Percentiles rank a stretch among this genome's conserved stretches.
phyloP scores from a whole-genome alignment of 2,797 vertebrate genomes.

The Hyperoplus lanceolatus region DNA sequence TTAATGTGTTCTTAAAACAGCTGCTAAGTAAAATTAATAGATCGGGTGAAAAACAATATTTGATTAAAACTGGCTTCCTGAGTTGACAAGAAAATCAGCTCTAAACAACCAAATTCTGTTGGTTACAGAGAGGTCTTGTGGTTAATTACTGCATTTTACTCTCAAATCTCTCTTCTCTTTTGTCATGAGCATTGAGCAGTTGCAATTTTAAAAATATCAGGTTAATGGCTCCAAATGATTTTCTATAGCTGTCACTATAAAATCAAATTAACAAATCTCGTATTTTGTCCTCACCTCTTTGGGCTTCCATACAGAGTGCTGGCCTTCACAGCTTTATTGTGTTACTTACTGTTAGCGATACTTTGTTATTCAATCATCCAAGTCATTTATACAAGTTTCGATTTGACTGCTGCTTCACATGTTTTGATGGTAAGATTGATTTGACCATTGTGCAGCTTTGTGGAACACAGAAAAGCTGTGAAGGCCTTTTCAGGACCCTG shows the following conservation, averaged over 20 bases:
- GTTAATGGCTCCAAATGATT: neutral
- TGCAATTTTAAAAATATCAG: neutral
- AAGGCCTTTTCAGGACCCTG: slow-evolving; percentile 27
- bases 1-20: neutral
- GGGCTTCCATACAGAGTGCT: neutral
- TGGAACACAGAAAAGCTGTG: neutral
- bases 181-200: neutral
- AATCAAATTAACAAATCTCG: slow-evolving; percentile 5
- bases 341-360: slow-evolving; percentile 16
- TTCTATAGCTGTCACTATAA: neutral
- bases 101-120: neutral
- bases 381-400: slow-evolving; percentile 27
- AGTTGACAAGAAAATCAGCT: neutral
- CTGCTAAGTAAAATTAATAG: neutral
- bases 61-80: neutral
- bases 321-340: slow-evolving; percentile 39
- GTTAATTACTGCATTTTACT: neutral
- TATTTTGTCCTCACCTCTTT: neutral
- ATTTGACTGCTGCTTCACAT: slow-evolving; percentile 13
- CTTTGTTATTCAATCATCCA: neutral
- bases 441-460: slow-evolving; percentile 17
- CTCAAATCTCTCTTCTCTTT: neutral
- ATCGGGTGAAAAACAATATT: neutral
- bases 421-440: slow-evolving; percentile 17
- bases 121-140: neutral